Percentiles rank a stretch among this genome's conserved stretches.
These are phyloP conservation scores for Trissonchulus sp. DNA, from an alignment of 2,888 invertebrate species.

Conservation along the genomic window DNA sequence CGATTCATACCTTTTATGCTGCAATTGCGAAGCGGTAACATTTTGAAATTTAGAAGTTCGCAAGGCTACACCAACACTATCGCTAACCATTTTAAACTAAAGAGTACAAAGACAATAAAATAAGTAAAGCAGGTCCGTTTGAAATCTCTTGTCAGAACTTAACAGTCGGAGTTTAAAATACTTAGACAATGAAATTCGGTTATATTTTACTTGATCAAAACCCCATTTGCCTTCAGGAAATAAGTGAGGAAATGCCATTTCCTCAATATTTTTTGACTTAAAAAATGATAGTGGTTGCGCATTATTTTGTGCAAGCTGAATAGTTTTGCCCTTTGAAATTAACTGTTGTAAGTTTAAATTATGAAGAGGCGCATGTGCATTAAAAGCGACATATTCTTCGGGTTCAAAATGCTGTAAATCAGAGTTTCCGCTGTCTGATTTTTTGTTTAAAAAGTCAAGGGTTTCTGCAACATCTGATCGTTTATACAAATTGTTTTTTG, in stretches of 20 bases:
- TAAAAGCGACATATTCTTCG: neutral
- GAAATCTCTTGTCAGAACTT: neutral
- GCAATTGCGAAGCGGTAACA: neutral
- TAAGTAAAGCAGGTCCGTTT: neutral
- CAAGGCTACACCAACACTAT: neutral
- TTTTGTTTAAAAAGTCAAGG: too few species aligned
- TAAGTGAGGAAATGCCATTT: neutral
- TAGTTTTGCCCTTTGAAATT: neutral
- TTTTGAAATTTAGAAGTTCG: neutral
- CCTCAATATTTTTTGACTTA: neutral
- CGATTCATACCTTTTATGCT: too few species aligned
- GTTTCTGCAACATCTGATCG: too few species aligned
- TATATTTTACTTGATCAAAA: neutral
- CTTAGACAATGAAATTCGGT: neutral
- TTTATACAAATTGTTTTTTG: neutral
- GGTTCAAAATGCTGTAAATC: neutral
- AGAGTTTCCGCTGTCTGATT: neutral
- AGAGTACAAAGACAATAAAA: neutral
- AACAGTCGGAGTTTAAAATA: constrained; percentile 2
- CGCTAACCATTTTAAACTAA: neutral
- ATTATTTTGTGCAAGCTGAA: neutral
- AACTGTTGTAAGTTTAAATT: neutral
- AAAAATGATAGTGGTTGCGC: neutral
- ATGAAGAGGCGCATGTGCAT: neutral
- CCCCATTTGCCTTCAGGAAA: neutral